These are phyloP conservation scores for Cacatua alba DNA, from an alignment of 2,113 vertebrate species.

Conservation along the genomic window DNA sequence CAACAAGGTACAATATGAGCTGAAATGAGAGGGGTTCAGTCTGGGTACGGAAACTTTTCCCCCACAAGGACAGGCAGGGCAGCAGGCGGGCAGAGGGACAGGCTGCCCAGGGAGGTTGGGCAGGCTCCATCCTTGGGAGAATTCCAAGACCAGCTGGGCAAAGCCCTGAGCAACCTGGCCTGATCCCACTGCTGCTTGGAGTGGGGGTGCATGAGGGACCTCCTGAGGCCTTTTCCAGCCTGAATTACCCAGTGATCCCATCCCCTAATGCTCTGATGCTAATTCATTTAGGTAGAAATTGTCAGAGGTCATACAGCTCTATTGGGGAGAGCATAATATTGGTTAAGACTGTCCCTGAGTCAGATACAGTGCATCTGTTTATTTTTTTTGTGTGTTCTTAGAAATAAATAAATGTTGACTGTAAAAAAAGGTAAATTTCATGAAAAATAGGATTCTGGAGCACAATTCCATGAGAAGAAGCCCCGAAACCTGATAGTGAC, in stretches of 20 bases:
- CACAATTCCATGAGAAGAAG: neutral
- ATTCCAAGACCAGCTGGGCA: neutral
- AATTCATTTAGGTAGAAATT: neutral
- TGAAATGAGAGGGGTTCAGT: neutral
- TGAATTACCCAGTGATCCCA: neutral
- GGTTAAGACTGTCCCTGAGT: neutral
- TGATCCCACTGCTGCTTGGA: neutral
- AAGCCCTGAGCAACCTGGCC: neutral
- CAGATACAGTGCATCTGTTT: neutral
- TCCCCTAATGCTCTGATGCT: neutral
- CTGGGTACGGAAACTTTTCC: neutral
- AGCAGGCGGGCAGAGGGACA: neutral
- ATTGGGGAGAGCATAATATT: fast-evolving
- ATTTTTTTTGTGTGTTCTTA: neutral
- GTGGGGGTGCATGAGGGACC: neutral
- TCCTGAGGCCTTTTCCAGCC: neutral
- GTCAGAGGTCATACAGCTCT: neutral
- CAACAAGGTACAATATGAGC: neutral
- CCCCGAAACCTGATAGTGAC: neutral
- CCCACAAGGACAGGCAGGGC: neutral
- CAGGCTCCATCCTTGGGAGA: neutral
- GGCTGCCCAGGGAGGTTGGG: neutral
- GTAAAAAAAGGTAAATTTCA: neutral
- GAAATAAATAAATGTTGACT: neutral
- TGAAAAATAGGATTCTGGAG: neutral